Evolutionary conservation across 2,888 invertebrate genomes (phyloP).

Genomic region (Habrosyne pyritoides): DNA sequence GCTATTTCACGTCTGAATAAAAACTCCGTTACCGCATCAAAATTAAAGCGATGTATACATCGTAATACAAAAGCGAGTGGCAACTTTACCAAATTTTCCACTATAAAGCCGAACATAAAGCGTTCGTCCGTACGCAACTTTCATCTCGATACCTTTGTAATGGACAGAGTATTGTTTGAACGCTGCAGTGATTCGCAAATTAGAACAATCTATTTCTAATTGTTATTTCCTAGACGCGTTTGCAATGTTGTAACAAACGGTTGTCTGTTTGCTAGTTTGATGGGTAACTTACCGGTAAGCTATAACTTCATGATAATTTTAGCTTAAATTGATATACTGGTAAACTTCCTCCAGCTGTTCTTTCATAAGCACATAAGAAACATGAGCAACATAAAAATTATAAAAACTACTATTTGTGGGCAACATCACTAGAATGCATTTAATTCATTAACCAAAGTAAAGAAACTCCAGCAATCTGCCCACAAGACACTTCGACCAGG

Average conservation of each 20-base stretch:
- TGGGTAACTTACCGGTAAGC: neutral
- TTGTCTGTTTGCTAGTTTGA: neutral
- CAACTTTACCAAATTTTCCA: slow-evolving; percentile 4
- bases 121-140: neutral
- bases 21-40: neutral
- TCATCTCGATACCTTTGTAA: neutral
- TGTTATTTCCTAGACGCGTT: slow-evolving; percentile 1
- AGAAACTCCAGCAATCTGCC: no score
- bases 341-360: no score
- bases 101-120: neutral
- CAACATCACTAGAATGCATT: no score
- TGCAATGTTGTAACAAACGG: neutral
- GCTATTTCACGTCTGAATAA: neutral
- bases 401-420: no score
- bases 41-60: no score
- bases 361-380: no score
- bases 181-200: neutral
- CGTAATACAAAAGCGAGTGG: neutral
- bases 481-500: no score
- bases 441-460: no score
- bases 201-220: slow-evolving; percentile 2
- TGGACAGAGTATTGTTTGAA: neutral
- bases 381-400: no score
- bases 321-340: no score
- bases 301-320: neutral